A percentile compares a stretch with the other conserved stretches of the same genome.
These are phyloP conservation scores for Sesia bembeciformis DNA, from an alignment of 2,888 invertebrate species.

Conservation along the genomic window DNA sequence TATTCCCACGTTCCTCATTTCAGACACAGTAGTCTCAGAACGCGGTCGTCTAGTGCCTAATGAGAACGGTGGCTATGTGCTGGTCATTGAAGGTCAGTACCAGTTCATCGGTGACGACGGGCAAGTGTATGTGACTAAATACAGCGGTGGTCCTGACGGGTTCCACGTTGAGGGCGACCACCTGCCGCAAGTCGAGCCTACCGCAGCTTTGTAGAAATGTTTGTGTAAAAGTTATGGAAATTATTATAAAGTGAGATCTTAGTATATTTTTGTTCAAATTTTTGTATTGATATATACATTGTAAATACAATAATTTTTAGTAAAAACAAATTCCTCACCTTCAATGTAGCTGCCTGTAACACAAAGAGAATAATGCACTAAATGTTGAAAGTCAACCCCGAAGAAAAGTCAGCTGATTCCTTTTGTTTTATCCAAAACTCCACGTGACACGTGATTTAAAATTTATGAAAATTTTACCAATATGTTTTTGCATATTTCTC, in stretches of 20 bases:
- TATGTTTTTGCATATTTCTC: too few relatives aligned
- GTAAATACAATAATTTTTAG: neutral
- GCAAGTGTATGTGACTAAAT: conserved; percentile 30
- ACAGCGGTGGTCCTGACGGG: conserved; percentile 32
- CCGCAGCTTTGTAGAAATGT: conserved; percentile 5
- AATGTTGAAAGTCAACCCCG: too few relatives aligned
- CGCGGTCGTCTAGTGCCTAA: conserved; percentile 31
- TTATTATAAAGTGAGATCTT: too few relatives aligned
- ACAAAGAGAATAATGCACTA: too few relatives aligned
- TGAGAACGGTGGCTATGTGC: conserved; percentile 24
- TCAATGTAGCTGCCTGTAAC: too few relatives aligned
- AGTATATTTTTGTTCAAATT: neutral
- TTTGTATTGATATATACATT: neutral
- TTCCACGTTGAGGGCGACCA: conserved; percentile 35
- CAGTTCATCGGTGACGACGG: conserved; percentile 37
- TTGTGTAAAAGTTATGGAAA: too few relatives aligned
- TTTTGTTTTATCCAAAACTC: too few relatives aligned
- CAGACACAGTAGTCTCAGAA: conserved; percentile 41
- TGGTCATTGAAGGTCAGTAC: conserved; percentile 39
- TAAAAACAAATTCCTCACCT: too few relatives aligned
- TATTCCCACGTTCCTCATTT: neutral
- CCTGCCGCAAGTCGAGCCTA: conserved; percentile 16
- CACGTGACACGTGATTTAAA: too few relatives aligned
- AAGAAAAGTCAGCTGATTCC: too few relatives aligned
- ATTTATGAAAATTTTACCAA: too few relatives aligned